Base-by-base conservation (phyloP, 2,888 invertebrate species). In the Amphipoea oculea region DNA sequence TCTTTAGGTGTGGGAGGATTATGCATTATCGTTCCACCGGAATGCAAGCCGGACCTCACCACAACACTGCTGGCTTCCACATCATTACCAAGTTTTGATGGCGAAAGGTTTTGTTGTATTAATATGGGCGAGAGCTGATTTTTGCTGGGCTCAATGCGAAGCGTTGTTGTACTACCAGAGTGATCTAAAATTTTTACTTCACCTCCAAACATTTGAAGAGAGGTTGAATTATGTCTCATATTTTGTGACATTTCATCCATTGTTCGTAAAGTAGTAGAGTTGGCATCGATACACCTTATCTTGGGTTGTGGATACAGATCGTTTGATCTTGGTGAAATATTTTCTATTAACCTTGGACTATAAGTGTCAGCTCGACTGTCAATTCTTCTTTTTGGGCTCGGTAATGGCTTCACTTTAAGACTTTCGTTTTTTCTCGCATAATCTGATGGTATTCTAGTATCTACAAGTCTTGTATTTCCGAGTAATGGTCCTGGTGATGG, bases 401-500 rank as follows among this genome's bases (percentile, higher is more conserved):
- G 92, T 84, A 94, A 91, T 7, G 94, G 86, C 85, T 94, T 96
- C 63, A 93, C 89, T 93, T 94, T 96, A 7, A 95, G 89, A 83
- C 85, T 92, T 81, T 96, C 96, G 70, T 90, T 91, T 92, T 94
- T 96, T 86, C 94, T 94, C 71, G 91, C 91, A 78, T 96, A 96
- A 79, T 97, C 98, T 63, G 93, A 89, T 60, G 96, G 91, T 62
- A 92, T 87, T 89, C 96, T 95, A 20, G 97, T 95, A 87, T 99
- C 98, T 29, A 99, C 98, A 62, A 99, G 96, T 73, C 98, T 97
- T 3, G 99, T 99, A 91, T 98, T 98, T 9, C 99, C 99, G 45
- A 99, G 96, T 84, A 98, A 96, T 0, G 99, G 99, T 0, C 99
- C 99, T 0, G 99, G 99, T 6, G 98, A 98, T 67, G 98, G 98